Base-by-base conservation (phyloP, 1,140 invertebrate species). In the Cydia fagiglandana region DNA sequence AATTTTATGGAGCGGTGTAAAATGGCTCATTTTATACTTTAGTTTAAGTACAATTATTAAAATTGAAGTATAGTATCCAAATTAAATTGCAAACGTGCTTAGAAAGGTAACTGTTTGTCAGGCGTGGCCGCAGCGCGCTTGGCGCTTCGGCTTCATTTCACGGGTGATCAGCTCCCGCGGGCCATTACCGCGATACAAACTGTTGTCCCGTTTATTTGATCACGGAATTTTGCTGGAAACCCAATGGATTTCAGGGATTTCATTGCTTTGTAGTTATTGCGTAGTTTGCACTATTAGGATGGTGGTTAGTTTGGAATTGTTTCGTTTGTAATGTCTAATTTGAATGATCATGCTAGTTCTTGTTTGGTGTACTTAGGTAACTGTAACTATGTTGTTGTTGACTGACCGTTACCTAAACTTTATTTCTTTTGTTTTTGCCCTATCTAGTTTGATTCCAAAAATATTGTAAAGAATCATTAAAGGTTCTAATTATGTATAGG, bases 151-250 rank as follows among this genome's bases (percentile, higher is more conserved):
- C 56, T 61, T 61, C 56, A 61, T 61, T 61, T 61, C 56, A 61
- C 56, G 56, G 17, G 7, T 20, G 56, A 61, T 24, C 56, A 24
- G 56, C 56, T n/a, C 53, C 56, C 17, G 56, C 56, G 17, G 0
- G n/a, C 56, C 56, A 61, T 61, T 61, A 61, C 20, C 56, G 56
- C 20, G 56, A 61, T 61, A 61, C 56, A 61, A 61, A 61, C 56
- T 61, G 56, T 61, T 61, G 56, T 61, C 56, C 56, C 56, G 56
- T 24, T 61, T 61, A 24, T 61, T 61, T 61, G 56, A 61, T 61
- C 7, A 12, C 20, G 56, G 56, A 61, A 61, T 61, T 61, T 61
- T 61, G 9, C 56, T 61, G 56, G n/a, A 61, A 61, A 24, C 56
- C 7, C 56, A 17, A 56, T 56, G 53, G 53, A 17, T 56, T 56